These are phyloP conservation scores for Callocephalon fimbriatum DNA, from an alignment of 2,113 vertebrate genomes.

Conservation along the genomic window DNA sequence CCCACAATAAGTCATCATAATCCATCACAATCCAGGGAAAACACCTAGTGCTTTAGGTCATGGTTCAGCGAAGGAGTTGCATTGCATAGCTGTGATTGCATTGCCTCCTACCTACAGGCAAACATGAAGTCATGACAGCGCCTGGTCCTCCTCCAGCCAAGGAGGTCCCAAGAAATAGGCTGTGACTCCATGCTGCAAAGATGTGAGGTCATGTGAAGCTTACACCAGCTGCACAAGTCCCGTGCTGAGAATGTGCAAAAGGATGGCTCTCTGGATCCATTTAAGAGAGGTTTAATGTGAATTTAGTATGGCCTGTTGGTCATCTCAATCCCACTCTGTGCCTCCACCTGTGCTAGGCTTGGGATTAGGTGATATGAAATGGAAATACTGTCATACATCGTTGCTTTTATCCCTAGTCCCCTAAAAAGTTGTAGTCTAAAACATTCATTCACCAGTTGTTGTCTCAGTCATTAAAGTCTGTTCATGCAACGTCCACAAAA, in stretches of 20 bases:
- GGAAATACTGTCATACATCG: not conserved
- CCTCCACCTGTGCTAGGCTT: not conserved
- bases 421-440: not conserved
- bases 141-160: not conserved
- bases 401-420: not conserved
- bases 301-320: not conserved
- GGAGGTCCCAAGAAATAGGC: not conserved
- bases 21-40: not conserved
- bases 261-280: not conserved
- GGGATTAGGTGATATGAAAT: not conserved
- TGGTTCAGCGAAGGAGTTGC: not conserved
- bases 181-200: not conserved
- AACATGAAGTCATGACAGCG: rapidly evolving
- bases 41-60: not conserved
- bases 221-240: not conserved
- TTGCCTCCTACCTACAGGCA: not conserved
- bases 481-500: not conserved
- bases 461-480: not conserved
- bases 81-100: not conserved
- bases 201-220: rapidly evolving
- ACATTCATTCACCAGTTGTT: not conserved
- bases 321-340: not conserved
- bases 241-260: rapidly evolving
- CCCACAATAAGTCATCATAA: not conserved
- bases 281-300: not conserved